A percentile compares a stretch with the other conserved stretches of the same genome.
Conservation (phyloP, 2,113 vertebrate species). For the Aegithalos caudatus region DNA sequence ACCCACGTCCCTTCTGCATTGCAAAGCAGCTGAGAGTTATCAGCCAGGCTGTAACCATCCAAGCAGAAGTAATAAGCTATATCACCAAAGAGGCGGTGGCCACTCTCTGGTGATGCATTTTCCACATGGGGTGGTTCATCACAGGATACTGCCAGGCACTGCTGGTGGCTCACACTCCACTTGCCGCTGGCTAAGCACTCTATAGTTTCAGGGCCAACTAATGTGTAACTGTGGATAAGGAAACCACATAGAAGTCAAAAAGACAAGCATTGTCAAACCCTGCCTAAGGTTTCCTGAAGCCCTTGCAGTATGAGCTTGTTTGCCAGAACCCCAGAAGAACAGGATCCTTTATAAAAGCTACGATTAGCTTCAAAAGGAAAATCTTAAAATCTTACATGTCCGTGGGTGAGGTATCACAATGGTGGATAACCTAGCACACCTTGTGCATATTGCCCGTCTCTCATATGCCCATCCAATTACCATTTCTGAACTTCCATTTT, state of each 20-base stretch:
- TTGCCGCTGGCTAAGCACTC: slow-evolving; percentile 84
- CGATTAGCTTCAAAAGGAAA: not conserved
- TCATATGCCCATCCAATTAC: not conserved
- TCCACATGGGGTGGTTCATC: slow-evolving; percentile 89
- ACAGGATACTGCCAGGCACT: slow-evolving; percentile 92
- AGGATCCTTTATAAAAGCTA: not conserved
- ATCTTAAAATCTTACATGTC: not conserved
- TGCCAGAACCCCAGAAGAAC: not conserved
- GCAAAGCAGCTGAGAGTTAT: slow-evolving; percentile 90
- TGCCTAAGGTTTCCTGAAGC: not conserved
- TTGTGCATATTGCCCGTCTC: not conserved
- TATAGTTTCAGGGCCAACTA: slow-evolving; percentile 84
- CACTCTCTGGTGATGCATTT: slow-evolving; percentile 87
- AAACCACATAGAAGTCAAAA: slow-evolving; percentile 10
- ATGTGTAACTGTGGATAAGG: slow-evolving; percentile 80
- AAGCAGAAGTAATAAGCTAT: slow-evolving; percentile 91
- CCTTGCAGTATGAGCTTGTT: not conserved
- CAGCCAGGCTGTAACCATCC: slow-evolving; percentile 88
- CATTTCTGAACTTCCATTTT: not conserved
- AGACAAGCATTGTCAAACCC: not conserved
- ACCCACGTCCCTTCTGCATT: slow-evolving; percentile 90
- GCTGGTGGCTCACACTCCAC: slow-evolving; percentile 84
- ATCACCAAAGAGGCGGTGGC: slow-evolving; percentile 91
- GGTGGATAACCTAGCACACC: not conserved
- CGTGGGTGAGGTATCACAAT: not conserved